Evolutionary conservation across 2,888 invertebrate species (phyloP).

Genomic region (Pseudoips prasinana): DNA sequence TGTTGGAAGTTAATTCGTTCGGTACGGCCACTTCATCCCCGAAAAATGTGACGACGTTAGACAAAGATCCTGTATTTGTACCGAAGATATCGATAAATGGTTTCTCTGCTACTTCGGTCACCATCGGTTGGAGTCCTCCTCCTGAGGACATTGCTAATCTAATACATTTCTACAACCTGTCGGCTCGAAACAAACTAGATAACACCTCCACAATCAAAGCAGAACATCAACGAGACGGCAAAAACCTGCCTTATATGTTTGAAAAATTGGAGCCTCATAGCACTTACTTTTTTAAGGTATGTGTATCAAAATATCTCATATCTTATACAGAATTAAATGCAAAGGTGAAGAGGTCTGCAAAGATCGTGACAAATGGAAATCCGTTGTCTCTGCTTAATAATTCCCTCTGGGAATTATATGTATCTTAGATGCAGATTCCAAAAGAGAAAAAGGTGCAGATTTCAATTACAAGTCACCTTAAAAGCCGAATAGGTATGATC

Average conservation of each 20-base stretch:
- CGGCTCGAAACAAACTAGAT: constrained; percentile 82
- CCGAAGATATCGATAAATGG: constrained; percentile 90
- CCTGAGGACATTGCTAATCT: constrained; percentile 84
- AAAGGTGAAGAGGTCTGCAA: too few relatives aligned
- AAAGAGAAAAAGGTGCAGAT: too few relatives aligned
- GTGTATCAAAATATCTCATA: too few relatives aligned
- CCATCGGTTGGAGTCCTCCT: constrained; percentile 90
- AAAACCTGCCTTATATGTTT: constrained; percentile 89
- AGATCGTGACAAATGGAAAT: too few relatives aligned
- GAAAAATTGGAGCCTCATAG: constrained; percentile 89
- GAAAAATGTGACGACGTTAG: constrained; percentile 82
- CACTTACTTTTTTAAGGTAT: constrained; percentile 89
- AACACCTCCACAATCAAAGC: constrained; percentile 77
- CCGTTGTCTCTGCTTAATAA: too few relatives aligned
- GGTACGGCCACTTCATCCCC: constrained; percentile 82
- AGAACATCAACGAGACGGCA: constrained; percentile 84
- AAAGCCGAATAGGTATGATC: too few relatives aligned
- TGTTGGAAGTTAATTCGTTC: constrained; percentile 86
- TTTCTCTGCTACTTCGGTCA: constrained; percentile 86
- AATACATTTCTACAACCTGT: constrained; percentile 89
- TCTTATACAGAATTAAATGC: too few relatives aligned
- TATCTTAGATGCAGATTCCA: too few relatives aligned
- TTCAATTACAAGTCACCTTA: too few relatives aligned
- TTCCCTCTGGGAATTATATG: too few relatives aligned
- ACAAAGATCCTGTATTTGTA: constrained; percentile 88